phyloP scores from a whole-genome alignment of 2,797 vertebrate species.

The Poeciliopsis gracilis region DNA sequence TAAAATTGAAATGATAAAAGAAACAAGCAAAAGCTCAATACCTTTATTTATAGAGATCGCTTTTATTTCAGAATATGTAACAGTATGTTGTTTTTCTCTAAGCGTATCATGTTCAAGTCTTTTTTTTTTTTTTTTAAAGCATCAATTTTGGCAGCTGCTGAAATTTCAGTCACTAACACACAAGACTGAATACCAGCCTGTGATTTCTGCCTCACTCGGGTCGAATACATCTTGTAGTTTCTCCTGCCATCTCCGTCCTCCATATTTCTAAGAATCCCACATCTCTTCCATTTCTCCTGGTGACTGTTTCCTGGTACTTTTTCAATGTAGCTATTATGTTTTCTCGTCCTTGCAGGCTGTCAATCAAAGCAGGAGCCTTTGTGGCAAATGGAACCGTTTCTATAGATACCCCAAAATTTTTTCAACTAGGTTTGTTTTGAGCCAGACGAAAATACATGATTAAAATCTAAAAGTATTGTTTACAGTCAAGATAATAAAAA shows the following conservation, averaged over 20 bases:
- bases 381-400: conserved; percentile 1
- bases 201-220: conserved; percentile 54
- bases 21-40: background rate
- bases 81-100: conserved; percentile 12
- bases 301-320: conserved; percentile 42
- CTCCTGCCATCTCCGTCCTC: conserved; percentile 19
- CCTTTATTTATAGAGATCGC: background rate
- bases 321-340: conserved; percentile 48
- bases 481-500: background rate
- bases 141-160: conserved; percentile 30
- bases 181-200: conserved; percentile 39
- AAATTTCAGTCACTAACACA: conserved; percentile 15
- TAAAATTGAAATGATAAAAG: background rate
- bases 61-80: background rate
- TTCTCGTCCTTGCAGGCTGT: conserved; percentile 38
- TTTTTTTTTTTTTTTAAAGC: background rate
- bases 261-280: conserved; percentile 45
- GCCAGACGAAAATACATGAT: background rate
- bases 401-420: background rate
- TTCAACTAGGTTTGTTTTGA: background rate
- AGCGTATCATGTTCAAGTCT: no score
- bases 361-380: conserved; percentile 33
- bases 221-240: conserved; percentile 51
- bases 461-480: background rate
- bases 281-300: conserved; percentile 50